These are phyloP conservation scores for Karalla daura DNA, from an alignment of 2,797 vertebrate genomes.

Conservation along the genomic window DNA sequence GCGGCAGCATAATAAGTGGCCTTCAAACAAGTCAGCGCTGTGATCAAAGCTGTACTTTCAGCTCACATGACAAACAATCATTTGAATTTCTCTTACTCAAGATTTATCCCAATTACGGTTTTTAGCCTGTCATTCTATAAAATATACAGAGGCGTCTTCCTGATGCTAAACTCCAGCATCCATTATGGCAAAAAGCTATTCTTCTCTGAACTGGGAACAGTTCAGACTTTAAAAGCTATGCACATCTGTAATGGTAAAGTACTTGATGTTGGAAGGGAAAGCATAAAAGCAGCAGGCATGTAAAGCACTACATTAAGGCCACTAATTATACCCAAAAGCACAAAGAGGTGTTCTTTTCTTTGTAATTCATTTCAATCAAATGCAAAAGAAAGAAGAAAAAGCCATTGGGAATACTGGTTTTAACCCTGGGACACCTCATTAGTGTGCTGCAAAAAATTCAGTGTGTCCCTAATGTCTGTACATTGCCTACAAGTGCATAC, in stretches of 20 bases:
- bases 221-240: constrained; percentile 1
- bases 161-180: constrained; percentile 7
- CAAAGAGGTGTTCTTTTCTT: not conserved
- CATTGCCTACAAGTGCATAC: not conserved
- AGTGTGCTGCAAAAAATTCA: constrained; percentile 9
- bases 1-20: not conserved
- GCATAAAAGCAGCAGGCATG: not conserved
- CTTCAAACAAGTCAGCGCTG: not conserved
- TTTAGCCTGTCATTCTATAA: not conserved
- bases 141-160: not conserved
- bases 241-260: not conserved
- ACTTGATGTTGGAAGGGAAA: not conserved
- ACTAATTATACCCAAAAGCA: not conserved
- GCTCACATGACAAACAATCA: not conserved
- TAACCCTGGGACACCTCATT: constrained; percentile 14
- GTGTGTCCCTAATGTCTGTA: not conserved
- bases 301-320: not conserved
- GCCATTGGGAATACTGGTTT: not conserved
- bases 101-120: not conserved
- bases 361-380: too few species aligned
- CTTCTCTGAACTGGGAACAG: not conserved
- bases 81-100: constrained; percentile 8
- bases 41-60: not conserved
- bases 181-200: constrained; percentile 6
- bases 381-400: constrained; percentile 2